Conservation (phyloP, 2,797 vertebrate genomes). For the Simalia tracyae region DNA sequence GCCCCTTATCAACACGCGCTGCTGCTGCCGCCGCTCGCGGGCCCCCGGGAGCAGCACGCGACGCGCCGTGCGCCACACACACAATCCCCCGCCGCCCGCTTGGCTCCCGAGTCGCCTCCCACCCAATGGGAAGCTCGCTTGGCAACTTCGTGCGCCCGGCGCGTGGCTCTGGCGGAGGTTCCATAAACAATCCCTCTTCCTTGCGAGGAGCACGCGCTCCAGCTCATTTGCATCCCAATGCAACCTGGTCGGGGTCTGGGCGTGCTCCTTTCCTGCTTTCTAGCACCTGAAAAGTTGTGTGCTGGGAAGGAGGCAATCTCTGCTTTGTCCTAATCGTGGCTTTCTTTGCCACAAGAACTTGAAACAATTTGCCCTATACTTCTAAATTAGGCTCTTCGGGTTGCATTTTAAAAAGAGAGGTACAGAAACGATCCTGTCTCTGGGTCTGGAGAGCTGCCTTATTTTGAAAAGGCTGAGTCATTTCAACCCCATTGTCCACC, state of each 20-base stretch:
- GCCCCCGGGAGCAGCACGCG: slow-evolving; percentile 48
- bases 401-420: no score
- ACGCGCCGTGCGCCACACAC: neutral
- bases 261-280: neutral
- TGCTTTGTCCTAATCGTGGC: neutral
- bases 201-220: slow-evolving; percentile 80
- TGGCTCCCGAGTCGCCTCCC: slow-evolving; percentile 17
- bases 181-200: slow-evolving; percentile 86
- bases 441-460: no score
- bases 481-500: no score
- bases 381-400: no score
- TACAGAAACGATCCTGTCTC: neutral
- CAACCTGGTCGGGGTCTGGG: neutral
- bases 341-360: neutral
- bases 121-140: slow-evolving; percentile 22
- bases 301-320: neutral
- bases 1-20: slow-evolving; percentile 88
- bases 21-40: neutral
- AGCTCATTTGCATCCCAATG: slow-evolving; percentile 57
- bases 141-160: slow-evolving; percentile 78
- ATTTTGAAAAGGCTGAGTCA: neutral
- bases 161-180: slow-evolving; percentile 84
- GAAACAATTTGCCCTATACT: neutral
- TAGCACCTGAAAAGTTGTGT: neutral
- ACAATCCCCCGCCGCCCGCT: neutral